phyloP scores from a whole-genome alignment of 2,113 vertebrate species.

The Ctenodactylus gundi region DNA sequence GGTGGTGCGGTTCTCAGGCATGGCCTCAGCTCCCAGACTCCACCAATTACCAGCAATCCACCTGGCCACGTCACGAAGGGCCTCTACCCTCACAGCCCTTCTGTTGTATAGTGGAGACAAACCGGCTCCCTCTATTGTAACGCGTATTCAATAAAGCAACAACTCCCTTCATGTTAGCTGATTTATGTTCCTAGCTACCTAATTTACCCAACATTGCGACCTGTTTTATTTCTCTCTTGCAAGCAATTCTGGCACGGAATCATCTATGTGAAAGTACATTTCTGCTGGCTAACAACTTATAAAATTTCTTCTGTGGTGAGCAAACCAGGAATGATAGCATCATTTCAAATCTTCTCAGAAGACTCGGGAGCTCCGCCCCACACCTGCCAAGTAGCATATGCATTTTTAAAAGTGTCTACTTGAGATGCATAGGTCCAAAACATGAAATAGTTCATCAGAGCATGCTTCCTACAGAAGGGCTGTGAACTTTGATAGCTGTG shows the following conservation, averaged over 20 bases:
- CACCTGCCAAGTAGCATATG: background rate
- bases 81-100: no score
- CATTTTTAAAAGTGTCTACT: background rate
- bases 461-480: rapidly evolving
- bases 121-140: rapidly evolving
- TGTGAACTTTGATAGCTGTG: background rate
- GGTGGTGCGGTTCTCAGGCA: no score
- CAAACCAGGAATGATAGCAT: rapidly evolving
- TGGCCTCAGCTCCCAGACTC: background rate
- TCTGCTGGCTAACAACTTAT: background rate
- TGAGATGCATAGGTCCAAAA: background rate
- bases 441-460: background rate
- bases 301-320: background rate
- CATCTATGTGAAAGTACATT: rapidly evolving
- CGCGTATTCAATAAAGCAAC: background rate
- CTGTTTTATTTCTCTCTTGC: background rate
- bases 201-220: background rate
- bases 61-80: background rate
- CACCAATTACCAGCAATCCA: background rate
- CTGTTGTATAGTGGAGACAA: background rate
- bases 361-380: background rate
- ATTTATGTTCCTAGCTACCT: rapidly evolving
- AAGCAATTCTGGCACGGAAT: background rate
- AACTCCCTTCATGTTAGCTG: background rate
- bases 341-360: background rate